phyloP scores from a whole-genome alignment of 2,797 vertebrate species.

The Hydrocynus forskahlii region DNA sequence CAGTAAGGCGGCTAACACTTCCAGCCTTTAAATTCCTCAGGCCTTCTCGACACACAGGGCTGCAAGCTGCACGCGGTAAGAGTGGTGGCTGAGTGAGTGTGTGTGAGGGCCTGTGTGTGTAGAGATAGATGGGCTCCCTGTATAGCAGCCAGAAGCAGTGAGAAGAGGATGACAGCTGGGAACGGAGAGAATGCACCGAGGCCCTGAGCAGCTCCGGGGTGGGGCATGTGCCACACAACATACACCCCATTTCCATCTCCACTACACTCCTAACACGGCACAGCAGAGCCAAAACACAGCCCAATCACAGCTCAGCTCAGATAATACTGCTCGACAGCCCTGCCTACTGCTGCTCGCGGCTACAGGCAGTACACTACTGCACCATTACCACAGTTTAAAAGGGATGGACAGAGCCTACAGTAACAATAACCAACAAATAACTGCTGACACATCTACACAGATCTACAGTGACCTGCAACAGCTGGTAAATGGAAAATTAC shows the following conservation, averaged over 20 bases:
- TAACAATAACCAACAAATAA: background rate
- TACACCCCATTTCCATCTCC: conserved; percentile 30
- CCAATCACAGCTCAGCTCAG: conserved; percentile 19
- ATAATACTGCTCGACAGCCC: background rate
- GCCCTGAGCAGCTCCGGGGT: conserved; percentile 40
- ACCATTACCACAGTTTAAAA: background rate
- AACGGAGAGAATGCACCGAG: conserved; percentile 39
- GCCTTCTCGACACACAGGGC: too few relatives aligned
- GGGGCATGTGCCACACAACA: conserved; percentile 38
- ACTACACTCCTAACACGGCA: conserved; percentile 29
- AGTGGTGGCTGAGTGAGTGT: background rate
- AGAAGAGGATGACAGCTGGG: conserved; percentile 51
- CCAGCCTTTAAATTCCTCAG: conserved; percentile 23
- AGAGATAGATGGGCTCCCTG: background rate
- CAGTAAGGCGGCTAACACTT: conserved; percentile 28
- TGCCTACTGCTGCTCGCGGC: background rate
- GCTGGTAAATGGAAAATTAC: too few relatives aligned
- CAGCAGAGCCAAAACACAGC: conserved; percentile 30
- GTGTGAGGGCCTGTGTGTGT: conserved; percentile 18
- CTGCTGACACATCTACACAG: background rate
- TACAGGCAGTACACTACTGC: background rate
- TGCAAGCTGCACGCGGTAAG: background rate
- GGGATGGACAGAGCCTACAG: background rate
- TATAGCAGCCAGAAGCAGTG: conserved; percentile 27
- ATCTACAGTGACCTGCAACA: too few relatives aligned